Base-by-base conservation (phyloP, 2,888 invertebrate genomes). In the Caenorhabditis sulstoni region DNA sequence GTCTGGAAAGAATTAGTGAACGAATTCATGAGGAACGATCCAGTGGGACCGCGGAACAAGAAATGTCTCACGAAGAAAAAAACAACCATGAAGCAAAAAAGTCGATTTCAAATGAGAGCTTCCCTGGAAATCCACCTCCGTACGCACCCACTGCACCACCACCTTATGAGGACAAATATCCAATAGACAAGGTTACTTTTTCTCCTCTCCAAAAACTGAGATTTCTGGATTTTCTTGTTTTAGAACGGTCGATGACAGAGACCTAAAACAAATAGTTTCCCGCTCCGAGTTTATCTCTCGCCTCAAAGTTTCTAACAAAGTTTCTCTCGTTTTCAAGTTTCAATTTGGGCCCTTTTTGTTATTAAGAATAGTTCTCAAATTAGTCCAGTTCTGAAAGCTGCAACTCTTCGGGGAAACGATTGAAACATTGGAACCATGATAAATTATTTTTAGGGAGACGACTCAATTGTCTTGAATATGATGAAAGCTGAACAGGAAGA, bases 1-100 rank as follows among this genome's bases (percentile, higher is more conserved):
- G 87, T 79, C 80, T 90, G 62, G 90, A 90, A 70, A 70, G 67
- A 23, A 90, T 90, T 45, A 88, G 87, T 39, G 89, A 90, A 23
- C 80, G 86, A 29, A 90, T 90, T 49, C 90, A 90, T 67, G 87
- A 88, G 50, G 85, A 89, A 66, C 55, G 89, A 16, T 84, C 85
- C 16, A 80, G 7, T 7, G 29, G 29, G 29, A 5, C 84, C 12
- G 81, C 81, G 9, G 64, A 76, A 7, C 22, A 45, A 45, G 64
- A 61, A 39, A 47, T 35, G 2, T 44, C 45, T 29, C 29, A 7
- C 2, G 53, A 70, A 9, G 16, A 52, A 14, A 39, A 41, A 35
- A 59, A 58, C 29, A 20, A 39, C 8, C 5, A 16, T n/a, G 70
- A 65, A 20, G 53, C 47, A 14, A 35, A 74, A 18, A 55, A 49